phyloP scores from a whole-genome alignment of 2,888 invertebrate species.

The Diaprepes abbreviatus region DNA sequence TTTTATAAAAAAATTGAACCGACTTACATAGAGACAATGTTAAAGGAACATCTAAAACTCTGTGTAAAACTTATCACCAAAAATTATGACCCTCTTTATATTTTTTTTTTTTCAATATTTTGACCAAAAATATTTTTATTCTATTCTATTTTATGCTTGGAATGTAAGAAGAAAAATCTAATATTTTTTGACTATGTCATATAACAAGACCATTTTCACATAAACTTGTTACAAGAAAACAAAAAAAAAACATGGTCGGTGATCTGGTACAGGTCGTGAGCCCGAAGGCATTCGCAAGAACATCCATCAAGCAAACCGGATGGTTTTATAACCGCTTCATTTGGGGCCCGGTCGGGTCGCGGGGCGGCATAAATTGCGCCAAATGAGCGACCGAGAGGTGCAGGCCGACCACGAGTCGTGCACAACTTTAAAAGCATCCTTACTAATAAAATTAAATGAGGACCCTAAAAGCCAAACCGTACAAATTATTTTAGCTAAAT shows the following conservation, averaged over 20 bases:
- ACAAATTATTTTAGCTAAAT: too few relatives aligned
- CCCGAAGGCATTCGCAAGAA: conserved; percentile 19
- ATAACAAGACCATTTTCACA: not conserved
- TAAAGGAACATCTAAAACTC: too few relatives aligned
- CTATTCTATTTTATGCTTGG: too few relatives aligned
- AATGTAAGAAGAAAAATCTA: too few relatives aligned
- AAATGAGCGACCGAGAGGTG: conserved; percentile 25
- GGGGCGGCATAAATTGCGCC: conserved; percentile 42
- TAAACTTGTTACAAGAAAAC: not conserved
- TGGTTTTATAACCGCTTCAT: conserved; percentile 34
- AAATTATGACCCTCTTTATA: too few relatives aligned
- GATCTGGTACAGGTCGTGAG: conserved; percentile 35
- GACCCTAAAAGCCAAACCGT: too few relatives aligned
- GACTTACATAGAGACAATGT: too few relatives aligned
- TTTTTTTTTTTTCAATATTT: too few relatives aligned
- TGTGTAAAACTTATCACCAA: too few relatives aligned
- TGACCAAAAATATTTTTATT: too few relatives aligned
- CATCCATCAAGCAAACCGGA: conserved; percentile 32
- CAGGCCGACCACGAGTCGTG: not conserved
- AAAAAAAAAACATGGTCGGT: conserved; percentile 12
- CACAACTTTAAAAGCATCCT: not conserved
- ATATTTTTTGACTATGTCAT: not conserved
- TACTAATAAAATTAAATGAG: conserved; percentile 8
- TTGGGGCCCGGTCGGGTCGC: conserved; percentile 16
- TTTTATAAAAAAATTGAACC: too few relatives aligned